Evolutionary conservation across 2,113 vertebrate species (phyloP).

Genomic region (Psettodes erumei): DNA sequence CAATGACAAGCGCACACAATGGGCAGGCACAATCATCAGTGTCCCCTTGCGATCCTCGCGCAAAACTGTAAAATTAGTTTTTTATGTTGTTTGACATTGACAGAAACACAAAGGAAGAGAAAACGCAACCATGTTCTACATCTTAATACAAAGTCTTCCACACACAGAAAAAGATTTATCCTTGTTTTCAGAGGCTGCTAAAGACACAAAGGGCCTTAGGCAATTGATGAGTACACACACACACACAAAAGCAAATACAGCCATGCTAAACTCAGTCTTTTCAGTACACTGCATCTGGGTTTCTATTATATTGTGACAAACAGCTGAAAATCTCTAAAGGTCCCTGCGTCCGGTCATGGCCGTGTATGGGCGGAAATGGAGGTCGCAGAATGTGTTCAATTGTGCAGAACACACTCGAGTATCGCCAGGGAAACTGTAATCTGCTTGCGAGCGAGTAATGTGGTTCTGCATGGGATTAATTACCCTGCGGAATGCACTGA

Average conservation of each 20-base stretch:
- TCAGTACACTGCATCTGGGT: conserved; percentile 15
- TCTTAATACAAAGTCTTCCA: conserved; percentile 12
- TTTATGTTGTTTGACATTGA: conserved; percentile 33
- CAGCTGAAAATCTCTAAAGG: conserved; percentile 19
- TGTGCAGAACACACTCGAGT: conserved; percentile 61
- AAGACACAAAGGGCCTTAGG: conserved; percentile 19
- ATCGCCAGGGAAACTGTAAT: conserved; percentile 55
- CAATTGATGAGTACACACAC: conserved; percentile 34
- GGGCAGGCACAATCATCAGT: conserved; percentile 42
- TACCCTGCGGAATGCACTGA: conserved; percentile 60
- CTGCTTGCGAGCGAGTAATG: conserved; percentile 58
- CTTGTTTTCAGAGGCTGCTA: conserved; percentile 11
- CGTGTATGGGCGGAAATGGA: background rate
- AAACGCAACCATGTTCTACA: conserved; percentile 10
- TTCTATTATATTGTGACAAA: conserved; percentile 31
- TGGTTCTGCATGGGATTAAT: conserved; percentile 58
- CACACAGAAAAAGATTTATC: conserved; percentile 2
- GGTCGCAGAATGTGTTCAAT: conserved; percentile 52
- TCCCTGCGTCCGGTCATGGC: conserved; percentile 25
- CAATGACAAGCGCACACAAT: conserved; percentile 64
- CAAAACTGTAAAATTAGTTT: conserved; percentile 16
- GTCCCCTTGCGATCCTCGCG: conserved; percentile 49
- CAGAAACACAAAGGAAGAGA: conserved; percentile 25
- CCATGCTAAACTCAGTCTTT: conserved; percentile 10
- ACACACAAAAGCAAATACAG: conserved; percentile 19